Evolutionary conservation across 2,797 vertebrate genomes (phyloP).

Genomic region (Enoplosus armatus): DNA sequence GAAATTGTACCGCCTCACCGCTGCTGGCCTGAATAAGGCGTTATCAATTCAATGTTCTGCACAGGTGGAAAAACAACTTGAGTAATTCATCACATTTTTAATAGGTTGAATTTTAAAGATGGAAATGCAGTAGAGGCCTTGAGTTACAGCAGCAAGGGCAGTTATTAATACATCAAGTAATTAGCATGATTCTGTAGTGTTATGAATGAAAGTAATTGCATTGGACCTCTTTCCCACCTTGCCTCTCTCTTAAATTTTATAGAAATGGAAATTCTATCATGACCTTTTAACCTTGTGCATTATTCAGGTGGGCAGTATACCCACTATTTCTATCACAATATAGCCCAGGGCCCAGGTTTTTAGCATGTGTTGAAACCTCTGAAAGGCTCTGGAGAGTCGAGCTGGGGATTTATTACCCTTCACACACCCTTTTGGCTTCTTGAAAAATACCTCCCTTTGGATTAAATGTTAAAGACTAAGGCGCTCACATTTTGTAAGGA

Average conservation of each 20-base stretch:
- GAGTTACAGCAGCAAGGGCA: conserved; percentile 58
- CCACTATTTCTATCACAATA: conserved; percentile 66
- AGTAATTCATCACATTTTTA: conserved; percentile 54
- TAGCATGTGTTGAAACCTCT: conserved; percentile 76
- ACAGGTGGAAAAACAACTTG: conserved; percentile 53
- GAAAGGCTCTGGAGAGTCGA: conserved; percentile 70
- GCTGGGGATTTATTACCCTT: conserved; percentile 84
- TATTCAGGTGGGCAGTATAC: conserved; percentile 76
- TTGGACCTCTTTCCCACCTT: conserved; percentile 61
- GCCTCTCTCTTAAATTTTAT: conserved; percentile 69
- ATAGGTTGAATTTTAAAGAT: conserved; percentile 54
- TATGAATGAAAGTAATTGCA: conserved; percentile 75
- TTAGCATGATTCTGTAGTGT: conserved; percentile 60
- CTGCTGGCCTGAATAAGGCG: not conserved
- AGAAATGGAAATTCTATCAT: conserved; percentile 74
- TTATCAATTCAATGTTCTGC: conserved; percentile 19
- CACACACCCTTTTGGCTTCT: conserved; percentile 80
- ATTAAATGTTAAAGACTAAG: conserved; percentile 86
- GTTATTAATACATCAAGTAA: conserved; percentile 77
- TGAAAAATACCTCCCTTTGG: conserved; percentile 83
- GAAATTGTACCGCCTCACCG: no score
- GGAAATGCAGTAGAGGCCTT: conserved; percentile 47
- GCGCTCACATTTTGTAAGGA: conserved; percentile 77
- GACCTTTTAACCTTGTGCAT: conserved; percentile 81
- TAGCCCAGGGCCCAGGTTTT: conserved; percentile 72